Conservation (phyloP, 2,888 invertebrate species). For the Cerastis leucographa region DNA sequence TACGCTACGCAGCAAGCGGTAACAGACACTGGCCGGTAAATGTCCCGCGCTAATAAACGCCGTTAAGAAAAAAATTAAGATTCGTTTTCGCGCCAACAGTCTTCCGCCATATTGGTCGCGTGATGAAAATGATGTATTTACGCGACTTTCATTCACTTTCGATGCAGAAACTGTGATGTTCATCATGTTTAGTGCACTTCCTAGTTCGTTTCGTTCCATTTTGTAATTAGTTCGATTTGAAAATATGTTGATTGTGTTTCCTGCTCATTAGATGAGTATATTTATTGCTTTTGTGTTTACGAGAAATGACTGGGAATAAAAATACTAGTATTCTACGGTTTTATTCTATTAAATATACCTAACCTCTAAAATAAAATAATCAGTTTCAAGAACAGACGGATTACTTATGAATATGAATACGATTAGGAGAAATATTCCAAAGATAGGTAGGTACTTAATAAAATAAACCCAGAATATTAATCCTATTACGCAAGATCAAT, state of each 20-base stretch:
- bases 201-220: constrained; percentile 71
- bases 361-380: background rate
- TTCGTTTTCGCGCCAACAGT: constrained; percentile 87
- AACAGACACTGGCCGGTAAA: constrained; percentile 85
- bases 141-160: constrained; percentile 88
- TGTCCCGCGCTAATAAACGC: constrained; percentile 79
- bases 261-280: constrained; percentile 36
- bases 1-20: constrained; percentile 61
- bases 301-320: constrained; percentile 21
- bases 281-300: constrained; percentile 12
- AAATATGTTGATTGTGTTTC: constrained; percentile 54
- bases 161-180: constrained; percentile 82
- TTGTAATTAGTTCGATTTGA: constrained; percentile 47
- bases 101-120: constrained; percentile 88
- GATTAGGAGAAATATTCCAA: constrained; percentile 5
- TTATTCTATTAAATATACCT: background rate
- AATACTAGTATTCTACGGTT: background rate
- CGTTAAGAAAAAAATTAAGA: constrained; percentile 85
- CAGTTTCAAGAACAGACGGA: constrained; percentile 6
- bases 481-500: constrained; percentile 29
- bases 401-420: background rate
- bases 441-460: background rate
- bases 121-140: constrained; percentile 89
- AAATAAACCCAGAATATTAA: constrained; percentile 5
- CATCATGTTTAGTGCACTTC: constrained; percentile 73